Conservation (phyloP, 2,888 invertebrate genomes). For the Synanthedon andrenaeformis region DNA sequence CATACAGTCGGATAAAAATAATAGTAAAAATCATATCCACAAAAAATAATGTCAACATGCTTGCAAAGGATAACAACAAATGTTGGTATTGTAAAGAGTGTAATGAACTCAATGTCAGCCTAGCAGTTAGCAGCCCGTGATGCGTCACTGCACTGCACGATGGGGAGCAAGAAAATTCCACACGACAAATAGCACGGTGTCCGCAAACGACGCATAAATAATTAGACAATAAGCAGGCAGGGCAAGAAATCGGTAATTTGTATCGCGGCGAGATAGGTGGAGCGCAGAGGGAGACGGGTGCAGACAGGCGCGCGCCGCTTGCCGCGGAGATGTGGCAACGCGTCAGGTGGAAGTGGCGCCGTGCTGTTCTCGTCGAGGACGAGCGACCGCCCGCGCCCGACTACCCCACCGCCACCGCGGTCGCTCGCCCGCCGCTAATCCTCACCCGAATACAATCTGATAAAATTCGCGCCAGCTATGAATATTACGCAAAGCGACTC, state of each 20-base stretch:
- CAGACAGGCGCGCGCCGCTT: constrained; percentile 56
- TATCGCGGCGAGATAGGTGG: constrained; percentile 62
- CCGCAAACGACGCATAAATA: constrained; percentile 63
- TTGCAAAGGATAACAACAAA: too few species aligned
- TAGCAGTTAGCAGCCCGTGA: constrained; percentile 45
- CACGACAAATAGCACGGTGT: constrained; percentile 47
- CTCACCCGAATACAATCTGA: constrained; percentile 66
- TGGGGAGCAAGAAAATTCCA: constrained; percentile 50
- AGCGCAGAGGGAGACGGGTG: constrained; percentile 55
- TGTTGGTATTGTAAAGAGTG: constrained; percentile 18
- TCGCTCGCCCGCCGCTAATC: constrained; percentile 52
- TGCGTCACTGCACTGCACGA: constrained; percentile 45
- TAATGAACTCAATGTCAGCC: constrained; percentile 57
- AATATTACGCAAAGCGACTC: constrained; percentile 66
- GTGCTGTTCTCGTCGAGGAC: constrained; percentile 50
- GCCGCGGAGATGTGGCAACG: constrained; percentile 63
- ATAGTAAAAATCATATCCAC: too few species aligned
- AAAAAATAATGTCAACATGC: too few species aligned
- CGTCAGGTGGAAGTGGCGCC: constrained; percentile 68
- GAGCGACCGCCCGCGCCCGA: constrained; percentile 38
- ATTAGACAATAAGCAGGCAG: constrained; percentile 67
- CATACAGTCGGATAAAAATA: too few species aligned
- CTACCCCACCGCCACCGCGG: constrained; percentile 35
- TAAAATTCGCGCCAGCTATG: constrained; percentile 70
- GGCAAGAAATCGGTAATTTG: constrained; percentile 67